phyloP scores from a whole-genome alignment of 2,113 vertebrate species.

The Misgurnus mizolepis region DNA sequence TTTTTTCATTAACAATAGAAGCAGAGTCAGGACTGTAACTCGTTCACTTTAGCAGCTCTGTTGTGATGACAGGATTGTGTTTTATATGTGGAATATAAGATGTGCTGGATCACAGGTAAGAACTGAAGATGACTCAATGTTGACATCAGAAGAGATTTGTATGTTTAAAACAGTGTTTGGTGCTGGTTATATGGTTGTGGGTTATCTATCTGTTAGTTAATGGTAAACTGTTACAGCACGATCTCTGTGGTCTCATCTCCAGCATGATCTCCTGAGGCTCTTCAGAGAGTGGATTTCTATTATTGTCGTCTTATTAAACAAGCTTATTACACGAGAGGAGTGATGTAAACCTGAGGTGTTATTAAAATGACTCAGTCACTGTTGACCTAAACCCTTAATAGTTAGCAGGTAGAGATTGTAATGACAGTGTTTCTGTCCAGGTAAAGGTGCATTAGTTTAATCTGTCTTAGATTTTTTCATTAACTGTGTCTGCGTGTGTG shows the following conservation, averaged over 20 bases:
- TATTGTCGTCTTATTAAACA: constrained; percentile 68
- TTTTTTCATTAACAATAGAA: constrained; percentile 30
- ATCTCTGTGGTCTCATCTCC: constrained; percentile 42
- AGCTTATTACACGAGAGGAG: constrained; percentile 73
- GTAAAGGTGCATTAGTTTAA: no score
- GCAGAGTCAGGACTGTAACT: constrained; percentile 4
- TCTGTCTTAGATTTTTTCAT: no score
- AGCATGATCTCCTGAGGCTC: constrained; percentile 57
- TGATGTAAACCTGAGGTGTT: constrained; percentile 67
- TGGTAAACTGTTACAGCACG: no score
- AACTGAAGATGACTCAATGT: background rate
- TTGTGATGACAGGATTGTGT: background rate
- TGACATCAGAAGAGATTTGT: no score
- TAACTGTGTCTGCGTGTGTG: no score
- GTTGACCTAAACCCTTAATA: constrained; percentile 73
- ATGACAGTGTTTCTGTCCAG: background rate
- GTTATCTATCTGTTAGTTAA: background rate
- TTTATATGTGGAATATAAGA: background rate
- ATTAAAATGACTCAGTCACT: constrained; percentile 75
- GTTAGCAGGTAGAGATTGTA: constrained; percentile 53
- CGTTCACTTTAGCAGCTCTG: background rate
- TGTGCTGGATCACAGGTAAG: constrained; percentile 16
- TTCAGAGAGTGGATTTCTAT: constrained; percentile 55
- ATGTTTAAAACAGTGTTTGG: no score
- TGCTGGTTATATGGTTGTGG: background rate